Conservation (phyloP, 2,797 vertebrate species). For the Tamandua tetradactyla region DNA sequence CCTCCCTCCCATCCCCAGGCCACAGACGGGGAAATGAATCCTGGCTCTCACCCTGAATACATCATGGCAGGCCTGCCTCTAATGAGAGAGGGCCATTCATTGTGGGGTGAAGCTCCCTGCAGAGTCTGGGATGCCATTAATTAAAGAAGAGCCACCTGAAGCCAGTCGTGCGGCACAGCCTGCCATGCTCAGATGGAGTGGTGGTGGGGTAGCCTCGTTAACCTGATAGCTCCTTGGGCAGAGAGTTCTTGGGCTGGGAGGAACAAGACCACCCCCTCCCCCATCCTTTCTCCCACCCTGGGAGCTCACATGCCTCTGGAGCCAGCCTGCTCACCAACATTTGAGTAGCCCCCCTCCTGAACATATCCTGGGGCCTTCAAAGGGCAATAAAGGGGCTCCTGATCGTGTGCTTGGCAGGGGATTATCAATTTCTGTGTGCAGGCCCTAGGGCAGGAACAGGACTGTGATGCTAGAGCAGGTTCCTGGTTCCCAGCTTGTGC, state of each 20-base stretch:
- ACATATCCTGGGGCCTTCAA: not conserved
- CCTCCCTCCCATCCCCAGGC: constrained; percentile 75
- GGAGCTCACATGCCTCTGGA: not conserved
- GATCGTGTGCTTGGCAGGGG: not conserved
- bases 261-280: not conserved
- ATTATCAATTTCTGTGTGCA: not conserved
- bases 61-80: constrained; percentile 88
- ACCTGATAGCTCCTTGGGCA: constrained; percentile 81
- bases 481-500: not conserved
- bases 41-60: constrained; percentile 86
- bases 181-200: constrained; percentile 86
- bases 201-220: constrained; percentile 86
- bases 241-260: constrained; percentile 70
- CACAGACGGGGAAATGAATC: constrained; percentile 85
- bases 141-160: constrained; percentile 89
- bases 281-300: not conserved
- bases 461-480: not conserved
- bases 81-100: constrained; percentile 90
- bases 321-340: constrained; percentile 18
- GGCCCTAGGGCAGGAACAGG: not conserved
- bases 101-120: constrained; percentile 87
- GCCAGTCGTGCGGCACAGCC: constrained; percentile 83
- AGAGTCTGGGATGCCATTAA: constrained; percentile 87
- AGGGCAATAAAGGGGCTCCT: not conserved
- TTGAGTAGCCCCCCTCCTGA: not conserved